Evolutionary conservation across 2,797 vertebrate species (phyloP), one percentile per base, ranked within the genome.

Genomic region (Crax fasciolata): DNA sequence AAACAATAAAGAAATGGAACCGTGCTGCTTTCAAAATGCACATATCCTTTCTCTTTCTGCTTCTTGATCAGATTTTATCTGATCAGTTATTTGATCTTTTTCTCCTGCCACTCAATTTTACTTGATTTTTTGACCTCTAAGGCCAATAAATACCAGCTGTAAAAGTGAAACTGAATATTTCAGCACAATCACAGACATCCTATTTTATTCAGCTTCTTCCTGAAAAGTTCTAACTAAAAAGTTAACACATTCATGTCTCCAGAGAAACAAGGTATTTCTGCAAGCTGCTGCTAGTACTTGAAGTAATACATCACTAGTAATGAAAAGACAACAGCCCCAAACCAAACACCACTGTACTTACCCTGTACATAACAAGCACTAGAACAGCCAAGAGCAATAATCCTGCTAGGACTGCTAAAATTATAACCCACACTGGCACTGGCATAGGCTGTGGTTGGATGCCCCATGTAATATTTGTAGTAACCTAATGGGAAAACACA

Each of bases 341-440:
- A 15, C 6, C 35, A 51, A 65, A 51, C 19, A 43, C 51, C 27
- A 27, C 24, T 44, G 27, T 59, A 95, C 98, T 98, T 90, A 99
- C 99, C 98, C 99, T 99, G 97, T 99, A 98, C 99, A 99, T 99
- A 91, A 99, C 98, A 92, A 99, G 99, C 48, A 99, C 99, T 46
- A 99, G 98, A 94, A 99, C 97, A 25, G 98, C 98, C 96, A 99
- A 97, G 66, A 99, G 98, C 93, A 99, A 95, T 52, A 99, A 97
- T 11, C 99, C 99, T 5, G 99, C 98, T 27, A 99, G 97, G 11
- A 99, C 99, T 1, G 99, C 99, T 96, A 99, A 95, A 89, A 99
- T 98, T 90, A 99, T 99, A 62, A 99, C 99, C 99, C 99, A 99
- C 27, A 98, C 98, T 0, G 99, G 99, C 5, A 99, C 99, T 2